phyloP scores from a whole-genome alignment of 2,113 vertebrate genomes.

The Pedetes capensis region DNA sequence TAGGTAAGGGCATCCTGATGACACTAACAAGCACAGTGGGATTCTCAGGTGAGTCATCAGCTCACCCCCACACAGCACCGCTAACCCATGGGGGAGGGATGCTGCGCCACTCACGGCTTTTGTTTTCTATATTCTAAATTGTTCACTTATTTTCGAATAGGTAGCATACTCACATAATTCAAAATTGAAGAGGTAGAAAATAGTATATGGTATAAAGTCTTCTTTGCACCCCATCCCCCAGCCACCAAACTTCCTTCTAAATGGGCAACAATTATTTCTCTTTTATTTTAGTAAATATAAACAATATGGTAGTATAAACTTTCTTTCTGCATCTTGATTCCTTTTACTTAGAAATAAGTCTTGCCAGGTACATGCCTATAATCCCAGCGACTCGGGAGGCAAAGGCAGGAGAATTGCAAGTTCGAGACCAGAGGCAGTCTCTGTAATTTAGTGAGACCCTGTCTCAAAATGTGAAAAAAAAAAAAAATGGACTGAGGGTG shows the following conservation, averaged over 20 bases:
- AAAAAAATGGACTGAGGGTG: too few relatives aligned
- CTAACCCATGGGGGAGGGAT: neutral
- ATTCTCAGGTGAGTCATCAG: neutral
- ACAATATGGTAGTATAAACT: neutral
- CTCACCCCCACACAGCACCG: neutral
- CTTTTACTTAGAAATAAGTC: neutral
- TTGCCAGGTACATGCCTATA: too few relatives aligned
- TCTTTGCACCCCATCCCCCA: neutral
- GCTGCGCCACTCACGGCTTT: neutral
- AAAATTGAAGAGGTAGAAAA: neutral
- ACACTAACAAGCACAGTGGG: neutral
- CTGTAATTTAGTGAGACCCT: too few relatives aligned
- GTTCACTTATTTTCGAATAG: neutral
- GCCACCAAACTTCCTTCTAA: neutral
- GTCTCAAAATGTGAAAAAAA: too few relatives aligned
- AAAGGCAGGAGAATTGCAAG: too few relatives aligned
- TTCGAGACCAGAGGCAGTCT: too few relatives aligned
- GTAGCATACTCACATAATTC: neutral
- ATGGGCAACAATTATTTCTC: neutral
- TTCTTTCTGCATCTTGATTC: neutral
- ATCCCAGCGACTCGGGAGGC: too few relatives aligned
- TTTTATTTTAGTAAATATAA: slow-evolving; percentile 14
- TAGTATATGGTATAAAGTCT: neutral
- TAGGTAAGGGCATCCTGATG: neutral
- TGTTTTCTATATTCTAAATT: neutral